Percentiles rank a stretch among this genome's conserved stretches.
These are phyloP conservation scores for Coranthus polyacanthus DNA, from an alignment of 2,797 vertebrate genomes.

Conservation along the genomic window DNA sequence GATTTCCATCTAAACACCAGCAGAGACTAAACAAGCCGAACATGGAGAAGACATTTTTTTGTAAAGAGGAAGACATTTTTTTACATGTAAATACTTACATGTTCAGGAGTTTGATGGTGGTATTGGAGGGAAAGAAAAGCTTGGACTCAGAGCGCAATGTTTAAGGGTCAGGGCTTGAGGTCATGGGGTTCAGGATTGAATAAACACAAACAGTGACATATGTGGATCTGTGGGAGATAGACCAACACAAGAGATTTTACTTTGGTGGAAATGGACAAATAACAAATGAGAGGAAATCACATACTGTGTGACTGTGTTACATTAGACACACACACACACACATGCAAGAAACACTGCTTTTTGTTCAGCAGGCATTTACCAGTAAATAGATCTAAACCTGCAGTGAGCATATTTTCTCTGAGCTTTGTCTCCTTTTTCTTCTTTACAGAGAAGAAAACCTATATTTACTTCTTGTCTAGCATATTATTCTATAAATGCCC, in stretches of 20 bases:
- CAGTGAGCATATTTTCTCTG: slow-evolving; percentile 8
- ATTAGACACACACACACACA: background rate
- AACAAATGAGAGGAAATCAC: background rate
- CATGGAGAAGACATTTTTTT: background rate
- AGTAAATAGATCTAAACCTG: slow-evolving; percentile 10
- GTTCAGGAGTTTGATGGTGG: background rate
- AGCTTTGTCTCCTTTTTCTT: background rate
- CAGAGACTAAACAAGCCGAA: slow-evolving; percentile 48
- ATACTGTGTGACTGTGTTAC: background rate
- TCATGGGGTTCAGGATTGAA: slow-evolving; percentile 45
- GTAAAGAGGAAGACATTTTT: too few species aligned
- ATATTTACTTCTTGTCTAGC: background rate
- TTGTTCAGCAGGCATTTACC: background rate
- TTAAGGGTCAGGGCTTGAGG: slow-evolving; percentile 43
- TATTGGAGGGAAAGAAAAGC: slow-evolving; percentile 29
- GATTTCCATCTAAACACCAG: slow-evolving; percentile 34
- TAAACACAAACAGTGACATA: slow-evolving; percentile 48
- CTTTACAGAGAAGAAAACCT: background rate
- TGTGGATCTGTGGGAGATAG: background rate
- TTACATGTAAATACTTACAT: slow-evolving; percentile 1
- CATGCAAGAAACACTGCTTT: background rate
- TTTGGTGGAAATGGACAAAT: background rate
- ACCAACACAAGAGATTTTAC: slow-evolving; percentile 2
- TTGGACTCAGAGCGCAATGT: background rate
- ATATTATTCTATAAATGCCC: slow-evolving; percentile 1